A percentile compares a stretch with the other conserved stretches of the same genome.
These are phyloP conservation scores for Paralichthys olivaceus DNA, from an alignment of 2,113 vertebrate species.

Conservation along the genomic window DNA sequence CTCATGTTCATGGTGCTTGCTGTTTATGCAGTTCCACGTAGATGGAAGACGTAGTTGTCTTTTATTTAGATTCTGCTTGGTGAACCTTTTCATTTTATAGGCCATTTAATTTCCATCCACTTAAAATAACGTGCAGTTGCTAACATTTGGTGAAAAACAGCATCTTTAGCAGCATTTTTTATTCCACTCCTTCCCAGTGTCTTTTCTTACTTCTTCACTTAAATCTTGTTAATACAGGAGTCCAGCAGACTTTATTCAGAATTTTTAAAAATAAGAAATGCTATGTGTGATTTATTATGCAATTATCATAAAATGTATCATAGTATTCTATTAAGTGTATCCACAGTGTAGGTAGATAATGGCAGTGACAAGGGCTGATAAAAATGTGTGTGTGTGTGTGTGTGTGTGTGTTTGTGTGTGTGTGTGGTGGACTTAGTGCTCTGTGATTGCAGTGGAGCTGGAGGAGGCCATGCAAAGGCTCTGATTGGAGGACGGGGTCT, in stretches of 20 bases:
- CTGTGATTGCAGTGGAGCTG: constrained; percentile 77
- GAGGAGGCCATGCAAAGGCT: constrained; percentile 64
- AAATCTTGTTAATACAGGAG: background rate
- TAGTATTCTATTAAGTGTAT: constrained; percentile 9
- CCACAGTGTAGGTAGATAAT: constrained; percentile 33
- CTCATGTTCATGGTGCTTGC: background rate
- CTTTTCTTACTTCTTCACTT: background rate
- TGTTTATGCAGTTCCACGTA: background rate
- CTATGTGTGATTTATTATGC: background rate
- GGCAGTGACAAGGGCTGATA: constrained; percentile 37
- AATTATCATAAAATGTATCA: constrained; percentile 3
- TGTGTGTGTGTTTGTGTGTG: constrained; percentile 27
- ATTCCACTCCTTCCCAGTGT: background rate
- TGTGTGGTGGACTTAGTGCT: constrained; percentile 38
- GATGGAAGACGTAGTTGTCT: background rate
- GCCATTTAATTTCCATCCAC: constrained; percentile 12
- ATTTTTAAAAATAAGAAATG: background rate
- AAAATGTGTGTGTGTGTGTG: constrained; percentile 24
- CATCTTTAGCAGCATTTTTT: background rate
- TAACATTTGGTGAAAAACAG: background rate
- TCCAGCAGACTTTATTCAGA: background rate
- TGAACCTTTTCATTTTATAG: constrained; percentile 8
- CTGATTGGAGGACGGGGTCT: constrained; percentile 80
- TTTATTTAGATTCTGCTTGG: constrained; percentile 1
- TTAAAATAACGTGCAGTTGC: background rate